phyloP scores from a whole-genome alignment of 2,113 vertebrate genomes.

The Chaetops frenatus region DNA sequence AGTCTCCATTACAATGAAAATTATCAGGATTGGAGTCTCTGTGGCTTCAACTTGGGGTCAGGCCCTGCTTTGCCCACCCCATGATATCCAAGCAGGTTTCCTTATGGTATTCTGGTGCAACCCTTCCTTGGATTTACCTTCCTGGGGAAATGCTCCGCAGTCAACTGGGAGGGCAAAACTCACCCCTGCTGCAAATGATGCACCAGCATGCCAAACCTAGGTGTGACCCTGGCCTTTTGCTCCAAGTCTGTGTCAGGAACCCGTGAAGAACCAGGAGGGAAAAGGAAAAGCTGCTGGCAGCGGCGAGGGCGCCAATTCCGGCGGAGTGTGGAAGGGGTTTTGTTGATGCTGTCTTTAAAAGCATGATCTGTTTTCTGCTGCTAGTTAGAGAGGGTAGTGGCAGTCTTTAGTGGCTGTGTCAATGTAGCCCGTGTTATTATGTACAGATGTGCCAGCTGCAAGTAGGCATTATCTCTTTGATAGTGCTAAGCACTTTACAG shows the following conservation, averaged over 20 bases:
- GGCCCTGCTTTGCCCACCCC: background rate
- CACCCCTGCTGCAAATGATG: fast-evolving
- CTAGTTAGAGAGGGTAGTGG: conserved; percentile 71
- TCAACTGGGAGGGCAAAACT: background rate
- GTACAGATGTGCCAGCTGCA: conserved; percentile 81
- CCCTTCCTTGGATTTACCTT: background rate
- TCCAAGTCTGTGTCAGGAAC: background rate
- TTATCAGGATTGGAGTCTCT: background rate
- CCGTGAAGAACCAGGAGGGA: background rate
- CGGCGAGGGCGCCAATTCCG: conserved; percentile 29
- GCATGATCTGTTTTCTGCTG: conserved; percentile 75
- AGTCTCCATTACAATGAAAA: background rate
- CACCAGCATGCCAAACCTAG: background rate
- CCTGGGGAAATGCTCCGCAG: background rate
- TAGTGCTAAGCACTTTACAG: conserved; percentile 86
- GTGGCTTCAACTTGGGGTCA: background rate
- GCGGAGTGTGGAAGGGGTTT: background rate
- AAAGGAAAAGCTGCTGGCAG: background rate
- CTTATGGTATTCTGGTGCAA: background rate
- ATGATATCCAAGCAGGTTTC: fast-evolving
- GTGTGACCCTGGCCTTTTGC: background rate
- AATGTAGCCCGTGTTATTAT: conserved; percentile 74
- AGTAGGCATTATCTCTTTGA: conserved; percentile 80
- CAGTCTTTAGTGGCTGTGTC: conserved; percentile 75
- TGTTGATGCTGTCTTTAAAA: conserved; percentile 74